Evolutionary conservation across 2,888 invertebrate genomes (phyloP).

Genomic region (Stegophylla sp.): DNA sequence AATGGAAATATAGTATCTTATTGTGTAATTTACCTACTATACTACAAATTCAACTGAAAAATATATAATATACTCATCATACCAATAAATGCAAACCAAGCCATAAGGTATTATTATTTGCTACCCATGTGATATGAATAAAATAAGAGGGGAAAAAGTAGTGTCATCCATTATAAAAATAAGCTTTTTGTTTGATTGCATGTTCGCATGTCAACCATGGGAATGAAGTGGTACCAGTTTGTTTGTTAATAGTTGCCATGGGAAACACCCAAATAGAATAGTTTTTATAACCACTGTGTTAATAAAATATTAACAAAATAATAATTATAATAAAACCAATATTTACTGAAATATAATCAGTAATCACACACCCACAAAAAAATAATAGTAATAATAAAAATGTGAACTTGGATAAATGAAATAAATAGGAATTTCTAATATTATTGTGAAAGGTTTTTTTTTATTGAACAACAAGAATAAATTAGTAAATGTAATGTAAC

Average conservation of each 20-base stretch:
- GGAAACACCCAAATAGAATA: constrained; percentile 36
- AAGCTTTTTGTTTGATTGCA: constrained; percentile 59
- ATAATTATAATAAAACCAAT: constrained; percentile 49
- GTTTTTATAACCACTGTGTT: constrained; percentile 52
- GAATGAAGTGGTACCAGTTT: constrained; percentile 54
- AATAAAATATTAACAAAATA: constrained; percentile 53
- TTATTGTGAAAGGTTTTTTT: no score
- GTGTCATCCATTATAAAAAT: constrained; percentile 58
- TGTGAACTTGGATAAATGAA: not conserved
- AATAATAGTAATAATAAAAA: no score
- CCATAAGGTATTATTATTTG: constrained; percentile 47
- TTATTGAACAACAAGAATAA: no score
- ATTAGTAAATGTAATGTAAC: no score
- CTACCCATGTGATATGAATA: constrained; percentile 41
- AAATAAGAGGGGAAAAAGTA: constrained; percentile 49
- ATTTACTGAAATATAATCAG: constrained; percentile 15
- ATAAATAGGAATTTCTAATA: no score
- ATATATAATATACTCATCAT: constrained; percentile 35
- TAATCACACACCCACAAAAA: not conserved
- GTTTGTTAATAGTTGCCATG: constrained; percentile 51
- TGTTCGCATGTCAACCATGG: constrained; percentile 57
- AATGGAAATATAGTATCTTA: constrained; percentile 20
- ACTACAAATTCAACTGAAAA: constrained; percentile 21
- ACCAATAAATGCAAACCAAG: constrained; percentile 47
- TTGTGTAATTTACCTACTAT: constrained; percentile 10